Conservation (phyloP, 2,888 invertebrate species). For the Dexiosoma caninum region DNA sequence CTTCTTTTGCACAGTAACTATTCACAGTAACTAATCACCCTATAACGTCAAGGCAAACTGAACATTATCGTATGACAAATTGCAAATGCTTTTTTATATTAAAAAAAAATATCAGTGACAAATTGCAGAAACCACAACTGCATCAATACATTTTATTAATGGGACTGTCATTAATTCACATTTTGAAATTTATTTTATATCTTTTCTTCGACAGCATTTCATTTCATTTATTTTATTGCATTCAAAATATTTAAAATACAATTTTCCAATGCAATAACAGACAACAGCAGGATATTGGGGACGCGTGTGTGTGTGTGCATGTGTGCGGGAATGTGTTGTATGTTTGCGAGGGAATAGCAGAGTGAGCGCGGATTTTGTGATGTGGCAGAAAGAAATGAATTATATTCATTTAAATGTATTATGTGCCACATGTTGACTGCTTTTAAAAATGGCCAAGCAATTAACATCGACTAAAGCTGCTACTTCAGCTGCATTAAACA, state of each 20-base stretch:
- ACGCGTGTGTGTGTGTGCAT: background rate
- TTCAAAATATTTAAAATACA: conserved; percentile 1
- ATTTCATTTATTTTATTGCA: conserved; percentile 21
- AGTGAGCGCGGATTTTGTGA: background rate
- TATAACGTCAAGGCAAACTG: background rate
- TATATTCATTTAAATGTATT: conserved; percentile 54
- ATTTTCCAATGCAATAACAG: background rate
- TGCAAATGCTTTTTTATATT: background rate
- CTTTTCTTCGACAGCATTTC: background rate
- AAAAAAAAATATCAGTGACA: conserved; percentile 19
- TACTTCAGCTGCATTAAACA: conserved; percentile 58
- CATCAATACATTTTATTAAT: conserved; percentile 45
- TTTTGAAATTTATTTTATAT: conserved; percentile 32
- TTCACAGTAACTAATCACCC: no score
- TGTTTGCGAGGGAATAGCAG: background rate
- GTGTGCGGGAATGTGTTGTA: background rate
- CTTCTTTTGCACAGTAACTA: no score
- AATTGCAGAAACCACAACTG: conserved; percentile 32
- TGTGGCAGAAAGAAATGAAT: conserved; percentile 2
- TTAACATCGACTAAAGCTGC: conserved; percentile 57
- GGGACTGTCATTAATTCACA: conserved; percentile 34
- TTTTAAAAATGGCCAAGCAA: conserved; percentile 59
- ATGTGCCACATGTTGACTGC: conserved; percentile 60
- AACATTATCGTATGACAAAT: conserved; percentile 19
- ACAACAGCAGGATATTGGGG: background rate